Base-by-base conservation (phyloP, 2,888 invertebrate species). In the Dasysyrphus tricinctus region DNA sequence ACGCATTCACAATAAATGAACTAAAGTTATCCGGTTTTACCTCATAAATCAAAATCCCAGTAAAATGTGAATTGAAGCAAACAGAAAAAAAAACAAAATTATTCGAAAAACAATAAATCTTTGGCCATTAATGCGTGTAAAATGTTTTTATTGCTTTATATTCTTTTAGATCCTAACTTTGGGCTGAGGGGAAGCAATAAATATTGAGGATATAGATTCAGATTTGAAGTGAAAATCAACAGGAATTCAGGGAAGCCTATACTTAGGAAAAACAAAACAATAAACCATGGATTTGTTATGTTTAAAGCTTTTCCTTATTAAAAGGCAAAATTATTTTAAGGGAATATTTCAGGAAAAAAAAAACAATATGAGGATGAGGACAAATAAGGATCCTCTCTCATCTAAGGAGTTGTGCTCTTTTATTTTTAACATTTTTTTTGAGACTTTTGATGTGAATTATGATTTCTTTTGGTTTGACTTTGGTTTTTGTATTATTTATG, bases 111-210 rank as follows among this genome's bases (percentile, higher is more conserved):
- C 56, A 47, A 57, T 65, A 79, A 79, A 79, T 79, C 56, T 65
- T 72, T 24, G 37, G 61, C 47, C 63, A 79, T 79, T 79, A 79
- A 56, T 63, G 72, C 63, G 72, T 65, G 63, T 39, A 47, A 72
- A 72, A 44, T 37, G 78, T 51, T 78, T 72, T 72, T 72, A 54
- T 72, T 79, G 63, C 54, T 47, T 37, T 65, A 47, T 34, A 14
- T 61, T 42, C 24, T 14, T 39, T 39, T 3, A 0, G 29, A 49
- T 12, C 14, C 65, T 65, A n/a, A 29, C 34, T 34, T 51, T 12
- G 12, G 12, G 7, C 32, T 24, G 16, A 7, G 34, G 44, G 19
- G 9, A 51, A 34, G 65, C 14, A 72, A 65, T 61, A 61, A 56
- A 78, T n/a, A n/a, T 70, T 63, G 61, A 14, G 12, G 8, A 70